Percentiles rank a stretch among this genome's conserved stretches.
Evolutionary conservation across 2,888 invertebrate species (phyloP).

Genomic region (Hetaerina titia): DNA sequence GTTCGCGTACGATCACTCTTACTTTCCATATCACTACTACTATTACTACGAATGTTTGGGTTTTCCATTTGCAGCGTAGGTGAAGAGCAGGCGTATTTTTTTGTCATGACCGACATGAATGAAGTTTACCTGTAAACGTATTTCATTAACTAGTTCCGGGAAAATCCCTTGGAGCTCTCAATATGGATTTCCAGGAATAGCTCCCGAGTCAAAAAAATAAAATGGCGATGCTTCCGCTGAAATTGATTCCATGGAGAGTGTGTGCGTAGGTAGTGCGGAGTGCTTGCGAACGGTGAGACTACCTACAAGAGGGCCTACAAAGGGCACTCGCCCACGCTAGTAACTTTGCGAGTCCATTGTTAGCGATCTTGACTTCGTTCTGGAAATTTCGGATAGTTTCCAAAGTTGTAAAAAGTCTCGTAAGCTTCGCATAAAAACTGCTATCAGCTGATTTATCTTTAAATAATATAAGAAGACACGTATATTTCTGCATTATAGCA

Average conservation of each 20-base stretch:
- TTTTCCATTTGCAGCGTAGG: not conserved
- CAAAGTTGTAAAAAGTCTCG: too few relatives aligned
- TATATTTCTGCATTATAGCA: too few relatives aligned
- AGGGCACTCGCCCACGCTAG: not conserved
- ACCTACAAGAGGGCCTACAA: not conserved
- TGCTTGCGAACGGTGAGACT: not conserved
- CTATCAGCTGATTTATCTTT: too few relatives aligned
- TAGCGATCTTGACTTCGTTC: too few relatives aligned
- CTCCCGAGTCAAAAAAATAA: not conserved
- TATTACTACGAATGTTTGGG: not conserved
- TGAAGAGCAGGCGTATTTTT: not conserved
- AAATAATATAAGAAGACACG: too few relatives aligned
- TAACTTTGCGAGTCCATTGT: too few relatives aligned
- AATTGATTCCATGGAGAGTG: not conserved
- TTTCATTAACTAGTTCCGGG: not conserved
- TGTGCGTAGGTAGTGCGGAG: not conserved
- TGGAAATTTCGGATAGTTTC: too few relatives aligned
- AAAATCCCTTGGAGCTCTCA: not conserved
- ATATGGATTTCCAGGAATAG: not conserved
- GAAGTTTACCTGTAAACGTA: not conserved
- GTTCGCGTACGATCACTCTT: not conserved
- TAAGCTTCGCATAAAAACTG: too few relatives aligned
- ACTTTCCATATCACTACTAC: conserved; percentile 3
- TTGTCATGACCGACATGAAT: not conserved
- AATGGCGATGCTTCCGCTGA: not conserved